These are phyloP conservation scores for Menidia menidia DNA, from an alignment of 2,797 vertebrate species.

Conservation along the genomic window DNA sequence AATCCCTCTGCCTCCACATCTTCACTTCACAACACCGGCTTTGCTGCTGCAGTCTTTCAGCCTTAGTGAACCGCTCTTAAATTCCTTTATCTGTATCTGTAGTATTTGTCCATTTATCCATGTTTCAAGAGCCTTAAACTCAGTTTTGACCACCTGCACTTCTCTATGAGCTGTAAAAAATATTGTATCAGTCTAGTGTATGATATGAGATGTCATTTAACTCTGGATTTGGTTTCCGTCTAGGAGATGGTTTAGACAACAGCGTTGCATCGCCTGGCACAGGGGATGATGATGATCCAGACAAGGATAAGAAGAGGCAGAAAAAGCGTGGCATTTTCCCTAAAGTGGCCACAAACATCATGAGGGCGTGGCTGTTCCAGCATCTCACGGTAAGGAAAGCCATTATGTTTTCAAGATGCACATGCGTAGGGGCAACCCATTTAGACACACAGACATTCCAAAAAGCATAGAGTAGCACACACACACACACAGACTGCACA, in stretches of 20 bases:
- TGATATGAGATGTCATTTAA: slow-evolving; percentile 73
- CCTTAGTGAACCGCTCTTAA: slow-evolving; percentile 44
- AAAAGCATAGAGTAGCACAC: slow-evolving; percentile 23
- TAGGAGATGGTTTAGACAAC: slow-evolving; percentile 99
- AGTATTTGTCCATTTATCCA: slow-evolving; percentile 76
- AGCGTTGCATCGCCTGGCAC: slow-evolving; percentile 98
- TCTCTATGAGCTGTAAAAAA: slow-evolving; percentile 43
- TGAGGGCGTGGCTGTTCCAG: slow-evolving; percentile 99
- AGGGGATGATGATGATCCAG: slow-evolving; percentile 97
- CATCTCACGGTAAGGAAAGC: slow-evolving; percentile 94
- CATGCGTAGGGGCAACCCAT: slow-evolving; percentile 11
- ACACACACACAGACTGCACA: slow-evolving; percentile 49
- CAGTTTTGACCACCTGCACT: slow-evolving; percentile 34
- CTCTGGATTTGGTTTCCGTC: slow-evolving; percentile 76
- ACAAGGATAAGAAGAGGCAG: slow-evolving; percentile 99
- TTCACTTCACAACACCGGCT: slow-evolving; percentile 55
- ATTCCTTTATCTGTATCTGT: slow-evolving; percentile 52
- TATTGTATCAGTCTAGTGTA: slow-evolving; percentile 40
- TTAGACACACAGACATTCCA: slow-evolving; percentile 23
- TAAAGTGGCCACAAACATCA: slow-evolving; percentile 99
- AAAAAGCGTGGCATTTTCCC: slow-evolving; percentile 99
- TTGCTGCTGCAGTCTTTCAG: slow-evolving; percentile 42
- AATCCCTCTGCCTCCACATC: slow-evolving; percentile 66
- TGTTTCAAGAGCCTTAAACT: slow-evolving; percentile 63
- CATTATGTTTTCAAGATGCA: slow-evolving; percentile 7